Percentiles rank a stretch among this genome's conserved stretches.
Conservation (phyloP, 1,140 invertebrate genomes). For the Sitophilus oryzae region DNA sequence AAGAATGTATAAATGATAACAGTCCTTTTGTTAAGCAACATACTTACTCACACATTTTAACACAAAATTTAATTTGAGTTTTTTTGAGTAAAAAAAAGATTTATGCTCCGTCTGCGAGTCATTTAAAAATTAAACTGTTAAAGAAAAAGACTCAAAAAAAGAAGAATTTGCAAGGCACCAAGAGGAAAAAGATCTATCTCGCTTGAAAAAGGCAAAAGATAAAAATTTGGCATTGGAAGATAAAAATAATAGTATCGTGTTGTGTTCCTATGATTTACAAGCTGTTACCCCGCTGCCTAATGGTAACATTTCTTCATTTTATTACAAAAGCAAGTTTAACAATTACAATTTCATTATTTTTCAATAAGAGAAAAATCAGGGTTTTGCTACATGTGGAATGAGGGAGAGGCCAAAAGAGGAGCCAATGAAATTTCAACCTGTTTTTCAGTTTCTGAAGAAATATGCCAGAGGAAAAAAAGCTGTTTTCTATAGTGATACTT, state of each 20-base stretch:
- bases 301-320: constrained; percentile 36
- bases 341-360: constrained; percentile 46
- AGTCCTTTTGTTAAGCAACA: too few relatives aligned
- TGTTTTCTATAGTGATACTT: constrained; percentile 39
- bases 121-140: constrained; percentile 33
- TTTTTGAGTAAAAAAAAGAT: constrained; percentile 38
- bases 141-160: constrained; percentile 33
- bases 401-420: constrained; percentile 41
- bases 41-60: too few relatives aligned
- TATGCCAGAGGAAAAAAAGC: constrained; percentile 4
- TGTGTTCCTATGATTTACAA: constrained; percentile 38
- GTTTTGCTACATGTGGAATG: constrained; percentile 45
- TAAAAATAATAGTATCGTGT: too few relatives aligned
- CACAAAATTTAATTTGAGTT: neutral
- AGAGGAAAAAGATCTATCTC: constrained; percentile 30
- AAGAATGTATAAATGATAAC: too few relatives aligned
- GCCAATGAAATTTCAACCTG: constrained; percentile 34
- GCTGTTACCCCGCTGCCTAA: constrained; percentile 35
- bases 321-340: constrained; percentile 44
- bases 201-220: too few relatives aligned
- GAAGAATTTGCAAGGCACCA: constrained; percentile 25
- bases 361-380: constrained; percentile 35
- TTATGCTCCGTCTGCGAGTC: constrained; percentile 40
- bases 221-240: too few relatives aligned
- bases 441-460: constrained; percentile 13